Conservation (phyloP, 2,888 invertebrate species). For the Campoplex nolae region DNA sequence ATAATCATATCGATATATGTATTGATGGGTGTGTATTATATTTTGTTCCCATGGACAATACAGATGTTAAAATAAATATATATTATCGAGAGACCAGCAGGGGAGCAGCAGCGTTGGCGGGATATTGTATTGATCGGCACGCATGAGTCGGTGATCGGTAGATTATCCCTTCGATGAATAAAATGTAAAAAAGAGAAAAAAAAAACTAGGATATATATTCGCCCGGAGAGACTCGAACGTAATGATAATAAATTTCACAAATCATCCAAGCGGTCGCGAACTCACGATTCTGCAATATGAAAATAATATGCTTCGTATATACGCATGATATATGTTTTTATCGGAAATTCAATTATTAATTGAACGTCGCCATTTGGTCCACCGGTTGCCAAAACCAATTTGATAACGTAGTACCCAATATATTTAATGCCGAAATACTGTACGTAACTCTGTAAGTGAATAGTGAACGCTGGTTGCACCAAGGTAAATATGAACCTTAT, state of each 20-base stretch:
- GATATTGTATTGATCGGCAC: conserved; percentile 31
- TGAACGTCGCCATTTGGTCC: conserved; percentile 16
- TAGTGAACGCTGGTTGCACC: not conserved
- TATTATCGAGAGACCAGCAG: not conserved
- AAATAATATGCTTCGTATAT: conserved; percentile 45
- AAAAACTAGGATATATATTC: not conserved
- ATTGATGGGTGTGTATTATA: not conserved
- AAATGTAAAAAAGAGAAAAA: conserved; percentile 14
- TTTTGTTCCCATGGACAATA: not conserved
- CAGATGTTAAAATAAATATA: conserved; percentile 35
- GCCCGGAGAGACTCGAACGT: not conserved
- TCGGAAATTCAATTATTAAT: conserved; percentile 56
- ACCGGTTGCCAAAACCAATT: conserved; percentile 35
- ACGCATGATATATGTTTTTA: conserved; percentile 38
- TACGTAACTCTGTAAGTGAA: conserved; percentile 26
- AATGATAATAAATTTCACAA: conserved; percentile 37
- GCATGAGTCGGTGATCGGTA: conserved; percentile 25
- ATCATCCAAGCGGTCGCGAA: conserved; percentile 19
- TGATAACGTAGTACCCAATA: conserved; percentile 11
- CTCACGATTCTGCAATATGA: conserved; percentile 36
- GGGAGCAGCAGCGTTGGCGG: not conserved
- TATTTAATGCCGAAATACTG: conserved; percentile 19
- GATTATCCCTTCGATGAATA: conserved; percentile 32
- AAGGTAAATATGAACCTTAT: not conserved
- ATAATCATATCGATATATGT: not conserved